phyloP scores from a whole-genome alignment of 2,888 invertebrate species.

The Drosophila dives region DNA sequence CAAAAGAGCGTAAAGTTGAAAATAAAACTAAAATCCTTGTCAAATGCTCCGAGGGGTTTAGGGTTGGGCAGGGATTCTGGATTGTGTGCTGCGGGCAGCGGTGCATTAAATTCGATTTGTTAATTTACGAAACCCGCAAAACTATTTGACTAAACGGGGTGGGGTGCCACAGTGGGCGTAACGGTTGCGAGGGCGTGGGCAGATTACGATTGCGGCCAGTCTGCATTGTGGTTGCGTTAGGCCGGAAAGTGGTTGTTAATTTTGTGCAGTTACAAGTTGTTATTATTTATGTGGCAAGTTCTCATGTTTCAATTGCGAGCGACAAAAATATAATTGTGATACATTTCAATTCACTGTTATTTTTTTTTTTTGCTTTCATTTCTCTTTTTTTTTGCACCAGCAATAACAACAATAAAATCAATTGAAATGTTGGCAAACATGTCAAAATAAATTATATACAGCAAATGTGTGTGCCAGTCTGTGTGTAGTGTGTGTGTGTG shows the following conservation, averaged over 20 bases:
- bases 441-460: conserved; percentile 84
- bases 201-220: conserved; percentile 38
- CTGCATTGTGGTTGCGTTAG: conserved; percentile 66
- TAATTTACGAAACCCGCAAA: conserved; percentile 81
- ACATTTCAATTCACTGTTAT: conserved; percentile 70
- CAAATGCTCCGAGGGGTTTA: not conserved
- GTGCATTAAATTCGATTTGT: conserved; percentile 81
- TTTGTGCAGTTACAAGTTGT: conserved; percentile 70
- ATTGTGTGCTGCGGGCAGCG: conserved; percentile 46
- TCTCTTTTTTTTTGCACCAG: conserved; percentile 28
- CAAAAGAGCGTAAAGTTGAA: conserved; percentile 57
- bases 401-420: conserved; percentile 81
- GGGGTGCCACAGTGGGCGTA: conserved; percentile 27
- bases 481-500: conserved; percentile 11
- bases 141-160: conserved; percentile 69
- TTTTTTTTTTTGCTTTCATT: conserved; percentile 56
- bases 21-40: conserved; percentile 62
- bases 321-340: conserved; percentile 73
- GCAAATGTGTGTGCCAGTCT: conserved; percentile 32
- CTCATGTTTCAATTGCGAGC: conserved; percentile 70
- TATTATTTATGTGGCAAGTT: conserved; percentile 69
- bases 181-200: conserved; percentile 7
- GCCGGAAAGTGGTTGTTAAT: conserved; percentile 11
- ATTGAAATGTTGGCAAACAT: conserved; percentile 85
- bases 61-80: conserved; percentile 8